Evolutionary conservation across 2,888 invertebrate genomes (phyloP).

Genomic region (Trachelus troglodyta): DNA sequence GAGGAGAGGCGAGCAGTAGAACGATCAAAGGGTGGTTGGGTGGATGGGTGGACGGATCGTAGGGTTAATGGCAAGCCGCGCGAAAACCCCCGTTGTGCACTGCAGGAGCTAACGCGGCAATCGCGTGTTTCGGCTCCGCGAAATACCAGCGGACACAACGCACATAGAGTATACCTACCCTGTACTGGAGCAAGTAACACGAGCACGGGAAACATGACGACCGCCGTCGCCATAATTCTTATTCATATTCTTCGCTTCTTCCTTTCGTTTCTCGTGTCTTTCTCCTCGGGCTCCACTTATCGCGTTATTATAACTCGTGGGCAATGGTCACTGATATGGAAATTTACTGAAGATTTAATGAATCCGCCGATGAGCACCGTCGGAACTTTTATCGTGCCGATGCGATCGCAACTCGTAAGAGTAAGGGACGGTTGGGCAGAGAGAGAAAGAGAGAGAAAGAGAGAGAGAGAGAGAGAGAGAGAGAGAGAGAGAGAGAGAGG

Average conservation of each 20-base stretch:
- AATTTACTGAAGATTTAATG: not conserved
- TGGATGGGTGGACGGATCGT: slow-evolving; percentile 29
- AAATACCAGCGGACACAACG: slow-evolving; percentile 6
- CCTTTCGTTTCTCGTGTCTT: not conserved
- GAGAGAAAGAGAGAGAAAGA: not conserved
- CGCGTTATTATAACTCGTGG: not conserved
- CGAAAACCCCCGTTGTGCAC: slow-evolving; percentile 61
- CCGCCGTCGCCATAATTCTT: not conserved
- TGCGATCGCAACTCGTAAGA: slow-evolving; percentile 39
- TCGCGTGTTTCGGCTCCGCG: slow-evolving; percentile 54
- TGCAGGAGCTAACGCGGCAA: slow-evolving; percentile 63
- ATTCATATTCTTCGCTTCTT: not conserved
- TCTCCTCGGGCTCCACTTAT: not conserved
- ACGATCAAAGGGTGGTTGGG: slow-evolving; percentile 27
- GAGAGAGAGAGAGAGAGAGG: slow-evolving; percentile 8
- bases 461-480: slow-evolving; percentile 7
- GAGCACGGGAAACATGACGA: not conserved
- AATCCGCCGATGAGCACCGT: slow-evolving; percentile 37
- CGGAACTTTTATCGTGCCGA: slow-evolving; percentile 46
- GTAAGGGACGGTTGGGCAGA: slow-evolving; percentile 28
- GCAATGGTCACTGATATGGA: not conserved
- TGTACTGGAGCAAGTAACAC: not conserved
- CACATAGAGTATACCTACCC: not conserved
- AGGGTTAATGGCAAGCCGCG: slow-evolving; percentile 56
- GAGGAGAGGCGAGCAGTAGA: slow-evolving; percentile 16